Percentiles rank a stretch among this genome's conserved stretches.
Evolutionary conservation across 2,113 vertebrate species (phyloP).

Genomic region (Stegostoma tigrinum): DNA sequence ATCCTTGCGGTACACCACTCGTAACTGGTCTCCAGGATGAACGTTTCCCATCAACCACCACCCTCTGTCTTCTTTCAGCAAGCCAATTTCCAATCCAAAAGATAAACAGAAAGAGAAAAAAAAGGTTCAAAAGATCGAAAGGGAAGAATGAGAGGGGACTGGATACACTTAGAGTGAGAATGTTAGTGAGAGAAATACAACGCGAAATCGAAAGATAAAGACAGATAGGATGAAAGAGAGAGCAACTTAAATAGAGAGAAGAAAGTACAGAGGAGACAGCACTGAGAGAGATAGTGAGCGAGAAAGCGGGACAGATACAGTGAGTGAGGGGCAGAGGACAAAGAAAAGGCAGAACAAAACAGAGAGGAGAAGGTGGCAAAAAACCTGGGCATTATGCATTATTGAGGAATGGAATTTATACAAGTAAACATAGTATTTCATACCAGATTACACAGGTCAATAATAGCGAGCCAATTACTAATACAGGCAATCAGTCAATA

Average conservation of each 20-base stretch:
- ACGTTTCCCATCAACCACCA: too few relatives aligned
- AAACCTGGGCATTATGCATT: neutral
- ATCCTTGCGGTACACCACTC: too few relatives aligned
- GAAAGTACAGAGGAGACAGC: too few relatives aligned
- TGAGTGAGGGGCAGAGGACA: neutral
- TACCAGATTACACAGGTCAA: neutral
- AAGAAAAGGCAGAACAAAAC: neutral
- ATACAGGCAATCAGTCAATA: neutral
- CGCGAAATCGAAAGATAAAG: too few relatives aligned
- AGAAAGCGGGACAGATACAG: neutral
- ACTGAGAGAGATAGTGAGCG: too few relatives aligned
- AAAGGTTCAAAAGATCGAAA: neutral
- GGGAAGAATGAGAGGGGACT: neutral
- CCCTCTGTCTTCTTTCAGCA: too few relatives aligned
- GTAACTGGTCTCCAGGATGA: too few relatives aligned
- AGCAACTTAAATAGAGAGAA: too few relatives aligned
- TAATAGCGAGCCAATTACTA: neutral
- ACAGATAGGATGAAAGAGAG: neutral
- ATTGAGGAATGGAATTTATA: neutral
- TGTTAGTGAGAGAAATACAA: neutral
- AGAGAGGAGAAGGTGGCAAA: neutral
- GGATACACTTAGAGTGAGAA: neutral
- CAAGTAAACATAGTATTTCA: neutral
- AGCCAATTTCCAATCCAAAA: too few relatives aligned
- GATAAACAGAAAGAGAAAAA: too few relatives aligned